Base-by-base conservation (phyloP, 1,140 invertebrate species). In the Hirudo medicinalis region DNA sequence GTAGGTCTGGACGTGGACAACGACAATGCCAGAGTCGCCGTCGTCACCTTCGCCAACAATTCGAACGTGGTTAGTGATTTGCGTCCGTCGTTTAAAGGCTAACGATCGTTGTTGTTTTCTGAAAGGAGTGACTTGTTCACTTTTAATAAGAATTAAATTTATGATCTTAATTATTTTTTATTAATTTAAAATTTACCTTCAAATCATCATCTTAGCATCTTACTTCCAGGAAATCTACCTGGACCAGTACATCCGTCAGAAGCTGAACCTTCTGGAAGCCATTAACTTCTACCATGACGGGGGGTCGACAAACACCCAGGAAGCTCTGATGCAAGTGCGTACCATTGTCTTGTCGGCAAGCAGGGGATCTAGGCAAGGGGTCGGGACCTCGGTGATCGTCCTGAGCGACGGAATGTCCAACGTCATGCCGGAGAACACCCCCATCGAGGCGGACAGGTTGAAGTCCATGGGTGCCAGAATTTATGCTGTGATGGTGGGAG, bases 301-400 rank as follows among this genome's bases (percentile, higher is more conserved):
- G n/a, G 73, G 71, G 15, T 49, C 60, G 22, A 74, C 73, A 22
- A 74, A 74, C 68, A 74, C 73, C 3, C 71, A 74, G 55, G 67
- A 43, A n/a, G 71, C 73, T 13, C 68, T 74, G 49, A 25, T 67
- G 15, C 9, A 54, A 25, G 67, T 54, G 5, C 27, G 54, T 19
- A 70, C 54, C 8, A 1, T 17, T 5, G 67, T 74, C 22, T 43
- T 74, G 55, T 36, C 43, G 4, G 1, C 69, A 17, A 13, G 20
- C 32, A 9, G 70, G 17, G 32, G 27, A 25, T 13, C 8, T 11
- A 32, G n/a, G 54, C 54, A 27, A 19, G 55, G 70, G 43, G 54
- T 68, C 2, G n/a, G 17, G 19, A 70, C 40, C 13, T 27, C 36
- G 17, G 69, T 68, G 13, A 25, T 74, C 8, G 22, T 74, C 5